Evolutionary conservation across 92 coral and sea anemone species (phyloP).

Genomic region (Actinostola sp.): DNA sequence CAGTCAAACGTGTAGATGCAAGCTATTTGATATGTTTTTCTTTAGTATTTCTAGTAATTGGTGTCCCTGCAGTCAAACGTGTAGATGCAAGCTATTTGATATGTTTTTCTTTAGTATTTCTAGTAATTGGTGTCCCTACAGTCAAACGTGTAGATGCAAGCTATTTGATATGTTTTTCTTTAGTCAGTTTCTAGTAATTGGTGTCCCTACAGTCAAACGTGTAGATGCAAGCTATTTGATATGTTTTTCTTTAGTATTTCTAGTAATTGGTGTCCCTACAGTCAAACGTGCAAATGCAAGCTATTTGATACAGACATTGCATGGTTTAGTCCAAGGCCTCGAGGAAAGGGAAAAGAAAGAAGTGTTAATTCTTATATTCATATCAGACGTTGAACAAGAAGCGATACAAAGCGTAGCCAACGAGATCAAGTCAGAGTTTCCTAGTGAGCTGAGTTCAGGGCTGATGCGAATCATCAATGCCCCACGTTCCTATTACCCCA

Average conservation of each 20-base stretch:
- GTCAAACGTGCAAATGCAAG: conserved; percentile 35
- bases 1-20: too few species aligned
- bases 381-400: conserved; percentile 46
- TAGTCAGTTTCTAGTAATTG: not conserved
- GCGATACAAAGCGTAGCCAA: conserved; percentile 23
- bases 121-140: too few species aligned
- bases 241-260: conserved; percentile 40
- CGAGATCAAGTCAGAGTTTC: conserved; percentile 19
- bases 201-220: too few species aligned
- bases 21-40: too few species aligned
- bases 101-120: too few species aligned
- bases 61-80: too few species aligned
- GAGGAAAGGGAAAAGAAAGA: conserved; percentile 41
- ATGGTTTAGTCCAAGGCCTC: conserved; percentile 46
- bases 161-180: too few species aligned
- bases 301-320: conserved; percentile 46
- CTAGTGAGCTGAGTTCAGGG: conserved; percentile 50
- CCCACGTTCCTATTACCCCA: conserved; percentile 46
- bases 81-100: too few species aligned
- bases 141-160: too few species aligned
- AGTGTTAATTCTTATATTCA: conserved; percentile 49
- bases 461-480: conserved; percentile 48
- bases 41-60: not conserved
- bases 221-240: not conserved
- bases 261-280: conserved; percentile 75